Evolutionary conservation across 2,113 vertebrate species (phyloP).

Genomic region (Neogale vison): DNA sequence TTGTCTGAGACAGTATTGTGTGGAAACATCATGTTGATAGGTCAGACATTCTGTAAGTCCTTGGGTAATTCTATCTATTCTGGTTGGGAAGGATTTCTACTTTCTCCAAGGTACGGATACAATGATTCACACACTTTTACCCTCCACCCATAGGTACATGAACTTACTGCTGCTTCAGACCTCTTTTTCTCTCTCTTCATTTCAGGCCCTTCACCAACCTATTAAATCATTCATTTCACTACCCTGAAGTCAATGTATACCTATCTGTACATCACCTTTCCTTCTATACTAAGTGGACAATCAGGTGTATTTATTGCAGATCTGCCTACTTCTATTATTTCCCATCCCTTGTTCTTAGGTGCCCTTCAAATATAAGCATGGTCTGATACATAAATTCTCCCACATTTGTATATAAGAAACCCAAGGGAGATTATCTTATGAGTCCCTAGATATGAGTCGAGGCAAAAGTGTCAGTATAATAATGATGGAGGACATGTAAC

Average conservation of each 20-base stretch:
- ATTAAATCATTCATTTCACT: not conserved
- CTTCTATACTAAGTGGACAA: not conserved
- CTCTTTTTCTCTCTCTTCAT: not conserved
- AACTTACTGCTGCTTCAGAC: not conserved
- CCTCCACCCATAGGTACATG: not conserved
- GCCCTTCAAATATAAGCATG: not conserved
- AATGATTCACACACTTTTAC: not conserved
- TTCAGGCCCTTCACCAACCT: not conserved
- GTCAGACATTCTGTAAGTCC: not conserved
- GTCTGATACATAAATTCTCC: not conserved
- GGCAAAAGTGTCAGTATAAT: not conserved
- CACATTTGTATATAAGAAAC: not conserved
- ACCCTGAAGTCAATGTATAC: not conserved
- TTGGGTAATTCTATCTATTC: not conserved
- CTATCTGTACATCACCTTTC: not conserved
- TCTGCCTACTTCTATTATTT: not conserved
- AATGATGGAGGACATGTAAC: not conserved
- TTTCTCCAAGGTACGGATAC: not conserved
- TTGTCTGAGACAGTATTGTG: not conserved
- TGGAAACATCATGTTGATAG: not conserved
- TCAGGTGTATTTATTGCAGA: not conserved
- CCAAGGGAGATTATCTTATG: not conserved
- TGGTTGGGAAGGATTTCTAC: not conserved
- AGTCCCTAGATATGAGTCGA: not conserved
- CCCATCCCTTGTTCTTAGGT: not conserved